Conservation (phyloP, 2,113 vertebrate genomes). For the Crypturellus undulatus region DNA sequence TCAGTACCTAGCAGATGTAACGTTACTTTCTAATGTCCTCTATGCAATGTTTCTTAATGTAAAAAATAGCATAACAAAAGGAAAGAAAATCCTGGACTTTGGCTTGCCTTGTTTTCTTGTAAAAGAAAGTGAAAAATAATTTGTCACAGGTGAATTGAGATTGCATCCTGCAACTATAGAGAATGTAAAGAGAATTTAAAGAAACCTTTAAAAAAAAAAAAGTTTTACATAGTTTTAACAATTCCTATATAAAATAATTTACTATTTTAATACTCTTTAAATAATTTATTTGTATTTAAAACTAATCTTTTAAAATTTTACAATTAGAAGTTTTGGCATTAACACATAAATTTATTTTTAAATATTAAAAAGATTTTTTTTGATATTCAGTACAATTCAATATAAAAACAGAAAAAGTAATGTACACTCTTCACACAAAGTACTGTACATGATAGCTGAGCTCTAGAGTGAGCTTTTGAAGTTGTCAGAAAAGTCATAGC, state of each 20-base stretch:
- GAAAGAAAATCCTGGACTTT: conserved; percentile 28
- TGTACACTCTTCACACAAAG: conserved; percentile 46
- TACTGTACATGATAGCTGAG: conserved; percentile 42
- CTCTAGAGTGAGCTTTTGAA: conserved; percentile 41
- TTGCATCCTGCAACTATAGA: background rate
- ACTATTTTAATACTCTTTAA: conserved; percentile 24
- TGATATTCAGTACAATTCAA: conserved; percentile 64
- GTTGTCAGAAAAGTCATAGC: conserved; percentile 12
- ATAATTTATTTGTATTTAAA: conserved; percentile 31
- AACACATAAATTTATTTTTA: background rate
- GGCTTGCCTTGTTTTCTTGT: conserved; percentile 19
- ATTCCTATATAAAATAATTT: conserved; percentile 44
- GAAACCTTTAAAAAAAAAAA: conserved; percentile 46
- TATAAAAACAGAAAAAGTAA: conserved; percentile 39
- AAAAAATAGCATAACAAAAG: conserved; percentile 38
- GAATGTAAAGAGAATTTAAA: conserved; percentile 42
- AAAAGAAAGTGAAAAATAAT: conserved; percentile 25
- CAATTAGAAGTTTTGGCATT: background rate
- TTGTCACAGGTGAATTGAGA: conserved; percentile 20
- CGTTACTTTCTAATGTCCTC: conserved; percentile 41
- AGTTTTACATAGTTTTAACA: conserved; percentile 3
- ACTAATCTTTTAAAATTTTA: conserved; percentile 27
- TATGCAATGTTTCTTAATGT: conserved; percentile 29
- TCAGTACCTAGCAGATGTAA: conserved; percentile 31
- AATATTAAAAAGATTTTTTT: conserved; percentile 55